Base-by-base conservation (phyloP, 1,140 invertebrate species). In the Drosophila ficusphila region DNA sequence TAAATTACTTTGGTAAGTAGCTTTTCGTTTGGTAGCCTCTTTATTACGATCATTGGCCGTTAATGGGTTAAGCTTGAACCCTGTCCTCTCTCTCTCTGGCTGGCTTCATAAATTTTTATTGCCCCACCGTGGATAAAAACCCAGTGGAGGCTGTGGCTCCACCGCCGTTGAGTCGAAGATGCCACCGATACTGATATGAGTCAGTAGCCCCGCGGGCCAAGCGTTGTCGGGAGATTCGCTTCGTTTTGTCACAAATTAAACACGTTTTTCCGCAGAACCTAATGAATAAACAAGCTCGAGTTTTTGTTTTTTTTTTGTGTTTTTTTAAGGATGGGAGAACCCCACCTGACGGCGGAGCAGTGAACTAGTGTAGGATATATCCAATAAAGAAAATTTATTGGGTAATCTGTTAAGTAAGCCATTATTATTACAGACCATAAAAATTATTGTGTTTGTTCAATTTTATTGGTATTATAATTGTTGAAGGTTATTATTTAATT, bases 241-340 rank as follows among this genome's bases (percentile, higher is more conserved):
- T 79, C 81, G 76, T 81, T 90, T 90, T 90, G 89, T 90, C 89
- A 90, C 89, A 90, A 90, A 90, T 90, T 90, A 90, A 90, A 90
- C 89, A 90, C 89, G 89, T 90, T 90, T 90, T 86, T 90, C 83
- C 83, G 46, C 78, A 72, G 82, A 90, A 90, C 79, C 83, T 86
- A 90, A 90, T 90, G 89, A 90, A 90, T 90, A 90, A 89, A 79
- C 89, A 79, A 85, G 79, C 42, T 23, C 44, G 48, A 25, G 58
- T 61, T 46, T 38, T 42, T 56, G 21, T 42, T 12, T 14, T 46
- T 7, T 18, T 33, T 23, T 21, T 11, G 11, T 27, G 21, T 9
- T 21, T n/a, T 11, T 12, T 4, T 9, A 8, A 9, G 11, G 5
- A 8, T 12, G 0, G 9, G 29, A 16, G 38, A 31, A 31, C 31